phyloP scores from a whole-genome alignment of 2,113 vertebrate species.

The Lasiurus borealis region DNA sequence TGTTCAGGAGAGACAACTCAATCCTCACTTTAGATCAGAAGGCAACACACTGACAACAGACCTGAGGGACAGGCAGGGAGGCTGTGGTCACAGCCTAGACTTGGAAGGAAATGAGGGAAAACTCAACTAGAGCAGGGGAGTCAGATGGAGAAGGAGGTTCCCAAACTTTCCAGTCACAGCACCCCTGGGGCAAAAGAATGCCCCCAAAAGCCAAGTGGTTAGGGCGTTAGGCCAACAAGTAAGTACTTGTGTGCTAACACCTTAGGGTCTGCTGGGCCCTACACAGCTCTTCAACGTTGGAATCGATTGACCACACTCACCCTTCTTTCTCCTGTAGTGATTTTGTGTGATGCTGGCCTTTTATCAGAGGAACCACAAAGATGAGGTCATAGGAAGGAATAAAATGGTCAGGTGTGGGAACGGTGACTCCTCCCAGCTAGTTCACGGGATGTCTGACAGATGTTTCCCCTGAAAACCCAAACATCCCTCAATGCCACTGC shows the following conservation, averaged over 20 bases:
- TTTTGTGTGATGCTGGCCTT: not conserved
- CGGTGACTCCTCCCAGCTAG: not conserved
- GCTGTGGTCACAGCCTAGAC: not conserved
- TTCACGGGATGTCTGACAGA: not conserved
- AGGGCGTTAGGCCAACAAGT: not conserved
- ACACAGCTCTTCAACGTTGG: not conserved
- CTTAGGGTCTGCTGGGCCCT: not conserved
- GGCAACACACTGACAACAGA: not conserved
- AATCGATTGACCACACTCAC: not conserved
- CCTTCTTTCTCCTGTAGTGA: not conserved
- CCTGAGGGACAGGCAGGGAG: not conserved
- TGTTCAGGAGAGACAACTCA: not conserved
- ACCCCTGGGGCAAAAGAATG: not conserved
- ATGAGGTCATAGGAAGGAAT: not conserved
- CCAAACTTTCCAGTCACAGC: not conserved
- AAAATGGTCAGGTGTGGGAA: not conserved
- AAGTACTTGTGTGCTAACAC: not conserved
- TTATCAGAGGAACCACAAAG: not conserved
- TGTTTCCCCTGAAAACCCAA: not conserved
- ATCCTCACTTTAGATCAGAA: not conserved
- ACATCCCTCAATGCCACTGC: not conserved
- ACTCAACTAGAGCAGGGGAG: not conserved
- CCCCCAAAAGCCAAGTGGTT: not conserved
- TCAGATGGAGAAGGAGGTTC: not conserved
- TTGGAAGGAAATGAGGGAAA: not conserved